Percentiles rank a stretch among this genome's conserved stretches.
phyloP scores from a whole-genome alignment of 2,113 vertebrate genomes.

The Seriola rivoliana region DNA sequence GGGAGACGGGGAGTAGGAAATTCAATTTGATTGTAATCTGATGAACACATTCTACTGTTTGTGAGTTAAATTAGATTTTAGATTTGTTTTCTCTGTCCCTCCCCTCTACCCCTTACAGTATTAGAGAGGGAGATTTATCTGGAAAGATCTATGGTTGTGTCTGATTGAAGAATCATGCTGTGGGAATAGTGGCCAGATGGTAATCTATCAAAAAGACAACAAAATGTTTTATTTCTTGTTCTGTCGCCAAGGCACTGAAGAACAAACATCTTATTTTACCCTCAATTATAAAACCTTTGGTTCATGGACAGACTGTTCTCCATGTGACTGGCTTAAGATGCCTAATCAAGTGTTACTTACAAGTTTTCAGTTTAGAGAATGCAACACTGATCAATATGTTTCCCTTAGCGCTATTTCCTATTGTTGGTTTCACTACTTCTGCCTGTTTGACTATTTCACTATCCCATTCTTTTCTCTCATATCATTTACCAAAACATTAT shows the following conservation, averaged over 20 bases:
- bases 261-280: conserved; percentile 62
- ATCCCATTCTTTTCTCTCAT: background rate
- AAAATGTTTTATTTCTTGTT: conserved; percentile 71
- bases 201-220: conserved; percentile 79
- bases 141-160: conserved; percentile 75
- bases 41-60: conserved; percentile 80
- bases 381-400: background rate
- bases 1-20: conserved; percentile 69
- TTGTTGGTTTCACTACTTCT: background rate
- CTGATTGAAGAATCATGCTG: conserved; percentile 79
- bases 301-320: conserved; percentile 36
- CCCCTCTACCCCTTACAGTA: conserved; percentile 65
- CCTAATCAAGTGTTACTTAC: conserved; percentile 12
- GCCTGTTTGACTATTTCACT: too few species aligned
- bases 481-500: background rate
- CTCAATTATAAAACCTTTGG: conserved; percentile 58
- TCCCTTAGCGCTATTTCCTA: background rate
- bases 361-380: conserved; percentile 24
- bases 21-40: conserved; percentile 84
- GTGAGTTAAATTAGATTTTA: conserved; percentile 83
- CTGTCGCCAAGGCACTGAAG: conserved; percentile 47
- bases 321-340: background rate
- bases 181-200: conserved; percentile 72
- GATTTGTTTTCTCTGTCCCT: conserved; percentile 77
- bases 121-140: conserved; percentile 68